Base-by-base conservation (phyloP, 2,113 vertebrate genomes). In the Tamias sibiricus region DNA sequence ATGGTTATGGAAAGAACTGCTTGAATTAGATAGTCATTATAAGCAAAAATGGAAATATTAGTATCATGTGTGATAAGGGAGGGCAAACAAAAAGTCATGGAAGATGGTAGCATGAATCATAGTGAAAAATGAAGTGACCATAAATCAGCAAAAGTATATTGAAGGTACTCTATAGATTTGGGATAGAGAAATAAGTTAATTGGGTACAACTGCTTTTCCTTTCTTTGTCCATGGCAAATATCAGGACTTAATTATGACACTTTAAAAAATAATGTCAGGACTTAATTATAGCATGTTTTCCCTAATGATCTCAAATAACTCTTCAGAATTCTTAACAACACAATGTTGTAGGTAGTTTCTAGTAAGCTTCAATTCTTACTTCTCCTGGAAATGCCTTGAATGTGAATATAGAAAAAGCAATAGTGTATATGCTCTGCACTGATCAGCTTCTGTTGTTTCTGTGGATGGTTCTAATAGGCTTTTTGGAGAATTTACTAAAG, bases 41-140 rank as follows among this genome's bases (percentile, higher is more conserved):
- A 66, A 86, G 49, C 74, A 93, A 94, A 87, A 95, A 79, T 57
- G 49, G 71, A 57, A 96, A 94, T 80, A 92, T 89, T 75, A 97
- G 26, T 81, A 22, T 82, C 10, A 89, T 93, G 19, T 64, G 24
- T 94, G 57, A 91, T 52, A 94, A 81, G 42, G 37, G 30, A 95
- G 12, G 42, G 57, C 59, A 90, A 92, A 90, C 26, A 91, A 86
- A 93, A 68, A 74, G 66, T 76, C 49, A 62, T 54, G 13, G 32
- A 64, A 88, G 40, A 85, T 69, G 69, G 68, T 19, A 64, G 42
- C 13, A 84, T 59, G 35, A 13, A 49, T 66, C 75, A 35, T 71
- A 87, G 35, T 47, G 40, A 92, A 86, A 92, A 90, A 69, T 66
- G 40, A 88, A 92, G 28, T 74, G 42, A 68, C 10, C 4, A n/a